Evolutionary conservation across 1,140 invertebrate genomes (phyloP).

Genomic region (Bombus superbus): DNA sequence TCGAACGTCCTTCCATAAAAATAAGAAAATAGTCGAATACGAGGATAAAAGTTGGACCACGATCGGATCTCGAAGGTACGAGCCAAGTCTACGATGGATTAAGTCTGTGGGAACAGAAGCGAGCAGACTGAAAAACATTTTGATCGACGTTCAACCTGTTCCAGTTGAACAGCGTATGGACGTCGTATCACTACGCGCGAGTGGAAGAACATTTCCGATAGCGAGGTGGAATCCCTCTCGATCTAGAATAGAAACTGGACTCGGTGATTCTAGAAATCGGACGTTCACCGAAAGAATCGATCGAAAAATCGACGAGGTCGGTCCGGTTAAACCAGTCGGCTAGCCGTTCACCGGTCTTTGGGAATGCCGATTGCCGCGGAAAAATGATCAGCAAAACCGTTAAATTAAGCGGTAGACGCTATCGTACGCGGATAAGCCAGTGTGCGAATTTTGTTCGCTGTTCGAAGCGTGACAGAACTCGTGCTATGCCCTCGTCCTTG

Average conservation of each 20-base stretch:
- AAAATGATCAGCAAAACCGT: conserved; percentile 28
- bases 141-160: conserved; percentile 19
- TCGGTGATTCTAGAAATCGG: conserved; percentile 44
- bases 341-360: background rate
- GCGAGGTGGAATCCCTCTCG: conserved; percentile 15
- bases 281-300: conserved; percentile 52
- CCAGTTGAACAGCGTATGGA: background rate
- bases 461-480: background rate
- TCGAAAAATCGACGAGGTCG: conserved; percentile 37
- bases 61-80: background rate
- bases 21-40: background rate
- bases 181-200: too few species aligned
- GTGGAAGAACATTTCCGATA: background rate
- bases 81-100: background rate
- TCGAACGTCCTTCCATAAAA: background rate
- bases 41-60: background rate
- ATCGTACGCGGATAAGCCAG: background rate
- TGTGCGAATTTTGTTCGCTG: background rate
- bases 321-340: conserved; percentile 63
- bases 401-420: conserved; percentile 13
- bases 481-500: background rate
- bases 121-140: background rate
- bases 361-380: background rate
- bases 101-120: background rate
- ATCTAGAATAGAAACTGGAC: conserved; percentile 57